phyloP scores from a whole-genome alignment of 2,797 vertebrate species.

The Leptodactylus fallax region DNA sequence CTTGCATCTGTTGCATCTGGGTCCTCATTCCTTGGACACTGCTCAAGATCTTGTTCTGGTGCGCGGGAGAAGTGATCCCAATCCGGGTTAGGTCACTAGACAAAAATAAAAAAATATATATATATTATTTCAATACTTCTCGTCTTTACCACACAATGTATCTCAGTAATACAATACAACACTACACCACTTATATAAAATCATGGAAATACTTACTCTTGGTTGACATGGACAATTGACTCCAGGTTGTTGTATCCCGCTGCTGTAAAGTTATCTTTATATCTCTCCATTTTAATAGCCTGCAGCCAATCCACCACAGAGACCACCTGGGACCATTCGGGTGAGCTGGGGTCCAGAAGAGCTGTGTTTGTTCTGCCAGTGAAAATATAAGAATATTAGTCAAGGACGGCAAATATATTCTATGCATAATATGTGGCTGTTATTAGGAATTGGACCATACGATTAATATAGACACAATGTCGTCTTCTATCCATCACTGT shows the following conservation, averaged over 20 bases:
- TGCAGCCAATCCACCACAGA: slow-evolving; percentile 96
- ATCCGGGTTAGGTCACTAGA: slow-evolving; percentile 91
- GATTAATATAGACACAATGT: slow-evolving; percentile 3
- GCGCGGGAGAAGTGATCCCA: slow-evolving; percentile 85
- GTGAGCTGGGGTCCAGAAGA: slow-evolving; percentile 90
- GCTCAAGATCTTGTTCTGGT: slow-evolving; percentile 96
- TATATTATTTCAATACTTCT: not conserved
- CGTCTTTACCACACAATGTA: not conserved
- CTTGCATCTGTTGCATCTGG: slow-evolving; percentile 96
- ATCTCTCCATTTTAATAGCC: slow-evolving; percentile 97
- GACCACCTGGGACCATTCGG: slow-evolving; percentile 85
- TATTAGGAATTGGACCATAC: not conserved
- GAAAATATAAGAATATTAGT: not conserved
- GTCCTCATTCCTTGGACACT: slow-evolving; percentile 92
- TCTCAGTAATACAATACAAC: not conserved
- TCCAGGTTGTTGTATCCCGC: slow-evolving; percentile 93
- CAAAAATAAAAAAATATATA: slow-evolving; percentile 62
- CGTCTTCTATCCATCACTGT: not conserved
- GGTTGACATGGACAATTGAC: slow-evolving; percentile 93
- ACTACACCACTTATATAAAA: slow-evolving; percentile 73
- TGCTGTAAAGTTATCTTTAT: slow-evolving; percentile 96
- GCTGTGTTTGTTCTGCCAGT: slow-evolving; percentile 86
- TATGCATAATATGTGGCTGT: not conserved
- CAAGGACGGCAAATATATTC: slow-evolving; percentile 3
- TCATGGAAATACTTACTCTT: slow-evolving; percentile 89